These are phyloP conservation scores for Andricus grossulariae DNA, from an alignment of 1,140 invertebrate genomes.

Conservation along the genomic window DNA sequence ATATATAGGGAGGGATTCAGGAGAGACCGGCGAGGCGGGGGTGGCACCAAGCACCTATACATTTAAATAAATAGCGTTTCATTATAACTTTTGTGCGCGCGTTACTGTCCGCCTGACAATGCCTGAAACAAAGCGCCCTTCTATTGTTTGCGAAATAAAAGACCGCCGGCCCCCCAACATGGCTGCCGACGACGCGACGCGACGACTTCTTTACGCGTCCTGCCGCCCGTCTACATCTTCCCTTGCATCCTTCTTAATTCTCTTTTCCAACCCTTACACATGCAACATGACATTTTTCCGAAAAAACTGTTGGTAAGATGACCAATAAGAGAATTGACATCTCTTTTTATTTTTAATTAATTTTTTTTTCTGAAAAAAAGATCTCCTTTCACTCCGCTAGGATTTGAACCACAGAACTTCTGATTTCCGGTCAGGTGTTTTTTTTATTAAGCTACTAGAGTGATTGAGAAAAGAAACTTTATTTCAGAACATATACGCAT, in stretches of 20 bases:
- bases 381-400: too few relatives aligned
- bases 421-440: too few relatives aligned
- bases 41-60: slow-evolving; percentile 63
- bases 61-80: slow-evolving; percentile 75
- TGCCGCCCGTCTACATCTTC: slow-evolving; percentile 42
- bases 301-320: not conserved
- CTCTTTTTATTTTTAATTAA: too few relatives aligned
- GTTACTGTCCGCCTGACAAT: slow-evolving; percentile 73
- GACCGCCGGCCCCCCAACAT: slow-evolving; percentile 66
- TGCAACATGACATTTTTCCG: not conserved
- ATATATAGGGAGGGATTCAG: slow-evolving; percentile 34
- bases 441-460: too few relatives aligned
- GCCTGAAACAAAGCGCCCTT: slow-evolving; percentile 71
- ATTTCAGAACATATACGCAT: too few relatives aligned
- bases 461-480: too few relatives aligned
- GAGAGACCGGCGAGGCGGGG: slow-evolving; percentile 39
- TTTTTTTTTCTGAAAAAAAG: too few relatives aligned
- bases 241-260: slow-evolving; percentile 20
- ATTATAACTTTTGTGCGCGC: slow-evolving; percentile 73
- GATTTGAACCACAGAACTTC: too few relatives aligned
- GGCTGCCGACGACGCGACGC: slow-evolving; percentile 53
- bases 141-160: slow-evolving; percentile 74
- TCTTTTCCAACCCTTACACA: slow-evolving; percentile 20
- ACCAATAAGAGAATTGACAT: too few relatives aligned
- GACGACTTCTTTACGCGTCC: slow-evolving; percentile 41